A percentile compares a stretch with the other conserved stretches of the same genome.
Evolutionary conservation across 2,113 vertebrate genomes (phyloP).

Genomic region (Thermophis baileyi): DNA sequence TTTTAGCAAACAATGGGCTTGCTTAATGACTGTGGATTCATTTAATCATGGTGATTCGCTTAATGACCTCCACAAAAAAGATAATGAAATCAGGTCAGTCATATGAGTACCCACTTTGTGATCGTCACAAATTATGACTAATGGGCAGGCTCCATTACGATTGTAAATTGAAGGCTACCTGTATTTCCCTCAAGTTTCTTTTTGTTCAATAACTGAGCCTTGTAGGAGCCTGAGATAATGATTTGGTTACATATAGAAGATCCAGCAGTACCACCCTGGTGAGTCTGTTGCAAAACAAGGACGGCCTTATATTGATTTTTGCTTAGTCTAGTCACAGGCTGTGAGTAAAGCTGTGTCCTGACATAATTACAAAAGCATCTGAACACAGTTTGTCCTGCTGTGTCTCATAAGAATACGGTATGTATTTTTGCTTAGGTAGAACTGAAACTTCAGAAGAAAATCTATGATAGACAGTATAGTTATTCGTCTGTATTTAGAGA

Average conservation of each 20-base stretch:
- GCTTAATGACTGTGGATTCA: neutral
- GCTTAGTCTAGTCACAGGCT: neutral
- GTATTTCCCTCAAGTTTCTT: neutral
- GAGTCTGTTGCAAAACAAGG: neutral
- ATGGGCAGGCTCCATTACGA: neutral
- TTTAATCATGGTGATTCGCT: neutral
- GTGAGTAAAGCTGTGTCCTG: neutral
- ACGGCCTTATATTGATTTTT: neutral
- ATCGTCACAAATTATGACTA: neutral
- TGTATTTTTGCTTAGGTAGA: conserved; percentile 53
- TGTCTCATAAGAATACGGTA: conserved; percentile 45
- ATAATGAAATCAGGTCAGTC: neutral
- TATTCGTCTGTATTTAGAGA: conserved; percentile 40
- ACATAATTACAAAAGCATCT: neutral
- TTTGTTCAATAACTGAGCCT: neutral
- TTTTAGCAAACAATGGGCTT: neutral
- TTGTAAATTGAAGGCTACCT: neutral
- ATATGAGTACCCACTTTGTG: neutral
- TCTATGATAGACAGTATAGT: conserved; percentile 38
- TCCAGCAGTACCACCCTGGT: neutral
- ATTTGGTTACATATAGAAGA: neutral
- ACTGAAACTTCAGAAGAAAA: conserved; percentile 42
- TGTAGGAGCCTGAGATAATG: neutral
- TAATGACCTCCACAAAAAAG: neutral
- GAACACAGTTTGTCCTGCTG: neutral